These are phyloP conservation scores for Chelonia mydas DNA, from an alignment of 2,797 vertebrate species.

Conservation along the genomic window DNA sequence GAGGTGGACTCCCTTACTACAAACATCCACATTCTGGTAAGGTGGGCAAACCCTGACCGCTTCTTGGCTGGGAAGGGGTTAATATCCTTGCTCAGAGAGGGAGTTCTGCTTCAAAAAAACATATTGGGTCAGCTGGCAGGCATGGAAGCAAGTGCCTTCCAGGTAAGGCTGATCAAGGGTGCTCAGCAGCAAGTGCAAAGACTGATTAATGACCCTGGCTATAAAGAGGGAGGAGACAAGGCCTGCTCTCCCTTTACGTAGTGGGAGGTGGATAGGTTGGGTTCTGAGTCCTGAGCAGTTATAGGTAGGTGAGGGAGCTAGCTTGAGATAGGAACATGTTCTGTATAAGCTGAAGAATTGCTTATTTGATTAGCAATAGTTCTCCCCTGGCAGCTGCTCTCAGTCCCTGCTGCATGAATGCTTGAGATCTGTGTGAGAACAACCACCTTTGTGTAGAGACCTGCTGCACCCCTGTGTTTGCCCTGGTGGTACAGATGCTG, in stretches of 20 bases:
- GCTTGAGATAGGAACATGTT: background rate
- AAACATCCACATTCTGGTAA: background rate
- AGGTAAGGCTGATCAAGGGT: background rate
- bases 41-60: background rate
- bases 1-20: background rate
- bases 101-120: background rate
- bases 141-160: background rate
- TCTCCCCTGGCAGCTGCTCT: background rate
- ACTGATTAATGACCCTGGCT: background rate
- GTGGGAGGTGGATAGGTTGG: background rate
- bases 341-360: background rate
- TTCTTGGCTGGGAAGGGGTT: background rate
- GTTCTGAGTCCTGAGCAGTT: background rate
- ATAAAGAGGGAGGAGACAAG: background rate
- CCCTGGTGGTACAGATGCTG: background rate
- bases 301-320: background rate
- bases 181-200: background rate
- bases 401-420: background rate
- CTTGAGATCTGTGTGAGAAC: background rate
- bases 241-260: rapidly evolving
- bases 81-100: background rate
- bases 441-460: rapidly evolving
- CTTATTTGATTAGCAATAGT: background rate
- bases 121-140: background rate
- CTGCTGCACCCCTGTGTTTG: background rate